These are phyloP conservation scores for Bombus superbus DNA, from an alignment of 1,140 invertebrate species.

Conservation along the genomic window DNA sequence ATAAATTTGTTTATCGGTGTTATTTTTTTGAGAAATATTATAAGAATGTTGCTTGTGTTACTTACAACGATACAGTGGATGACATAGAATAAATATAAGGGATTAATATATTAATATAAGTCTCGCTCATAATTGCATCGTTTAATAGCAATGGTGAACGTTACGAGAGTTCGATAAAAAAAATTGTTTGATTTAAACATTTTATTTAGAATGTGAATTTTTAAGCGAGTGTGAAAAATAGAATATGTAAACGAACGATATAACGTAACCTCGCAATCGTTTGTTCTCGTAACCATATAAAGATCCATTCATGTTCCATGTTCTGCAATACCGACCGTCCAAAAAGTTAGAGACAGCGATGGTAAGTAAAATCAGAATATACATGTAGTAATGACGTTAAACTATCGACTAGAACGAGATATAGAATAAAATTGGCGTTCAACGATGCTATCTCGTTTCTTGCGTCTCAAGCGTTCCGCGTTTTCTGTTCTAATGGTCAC, in stretches of 20 bases:
- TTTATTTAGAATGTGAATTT: not conserved
- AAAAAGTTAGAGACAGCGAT: no score
- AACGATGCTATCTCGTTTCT: no score
- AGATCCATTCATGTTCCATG: not conserved
- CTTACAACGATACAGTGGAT: no score
- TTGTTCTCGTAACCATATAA: not conserved
- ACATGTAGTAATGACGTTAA: no score
- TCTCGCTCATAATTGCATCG: not conserved
- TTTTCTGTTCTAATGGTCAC: no score
- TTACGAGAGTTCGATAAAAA: not conserved
- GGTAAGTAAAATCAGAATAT: not conserved
- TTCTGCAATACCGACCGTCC: not conserved
- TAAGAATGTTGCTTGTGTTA: not conserved
- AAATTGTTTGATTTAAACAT: not conserved
- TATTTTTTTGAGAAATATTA: not conserved
- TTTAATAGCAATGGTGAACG: not conserved
- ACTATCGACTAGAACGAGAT: no score
- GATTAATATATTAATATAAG: no score
- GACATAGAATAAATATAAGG: no score
- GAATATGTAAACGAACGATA: not conserved
- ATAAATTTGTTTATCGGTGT: no score
- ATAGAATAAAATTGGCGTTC: no score
- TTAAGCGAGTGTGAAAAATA: not conserved
- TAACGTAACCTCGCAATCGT: not conserved
- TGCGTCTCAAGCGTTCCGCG: no score